phyloP scores from a whole-genome alignment of 2,113 vertebrate species.

The Crotalus viridis region DNA sequence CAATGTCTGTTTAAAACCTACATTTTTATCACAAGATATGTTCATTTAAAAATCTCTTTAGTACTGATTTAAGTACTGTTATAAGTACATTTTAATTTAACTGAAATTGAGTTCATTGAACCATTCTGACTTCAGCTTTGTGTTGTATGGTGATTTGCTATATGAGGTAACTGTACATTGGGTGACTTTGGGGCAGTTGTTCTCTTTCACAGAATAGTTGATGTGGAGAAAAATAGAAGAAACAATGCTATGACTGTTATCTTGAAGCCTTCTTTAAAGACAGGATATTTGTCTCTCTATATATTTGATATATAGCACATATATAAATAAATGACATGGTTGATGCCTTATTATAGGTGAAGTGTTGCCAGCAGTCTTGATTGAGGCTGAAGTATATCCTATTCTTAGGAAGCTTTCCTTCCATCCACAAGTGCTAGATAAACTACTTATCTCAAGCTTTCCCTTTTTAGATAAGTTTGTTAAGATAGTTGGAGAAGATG shows the following conservation, averaged over 20 bases:
- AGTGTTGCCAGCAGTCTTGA: background rate
- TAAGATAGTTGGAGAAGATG: no score
- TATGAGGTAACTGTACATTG: background rate
- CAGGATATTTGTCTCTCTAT: background rate
- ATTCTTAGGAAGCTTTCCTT: background rate
- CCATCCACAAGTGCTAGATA: background rate
- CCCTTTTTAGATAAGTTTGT: background rate
- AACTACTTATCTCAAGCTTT: background rate
- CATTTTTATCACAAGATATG: background rate
- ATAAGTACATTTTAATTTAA: background rate
- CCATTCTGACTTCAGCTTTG: background rate
- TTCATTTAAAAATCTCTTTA: background rate
- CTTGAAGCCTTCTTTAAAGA: background rate
- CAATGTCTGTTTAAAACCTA: background rate
- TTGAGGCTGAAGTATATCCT: background rate
- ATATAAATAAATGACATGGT: background rate
- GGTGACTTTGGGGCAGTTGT: background rate
- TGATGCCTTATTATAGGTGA: background rate
- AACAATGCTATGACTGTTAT: background rate
- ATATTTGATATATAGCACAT: no score
- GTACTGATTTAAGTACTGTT: background rate
- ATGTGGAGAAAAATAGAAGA: background rate
- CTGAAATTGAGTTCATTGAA: background rate
- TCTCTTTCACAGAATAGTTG: background rate
- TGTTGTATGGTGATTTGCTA: background rate